Evolutionary conservation across 2,113 vertebrate genomes (phyloP), one percentile per base, ranked within the genome.

Genomic region (Sialia sialis): DNA sequence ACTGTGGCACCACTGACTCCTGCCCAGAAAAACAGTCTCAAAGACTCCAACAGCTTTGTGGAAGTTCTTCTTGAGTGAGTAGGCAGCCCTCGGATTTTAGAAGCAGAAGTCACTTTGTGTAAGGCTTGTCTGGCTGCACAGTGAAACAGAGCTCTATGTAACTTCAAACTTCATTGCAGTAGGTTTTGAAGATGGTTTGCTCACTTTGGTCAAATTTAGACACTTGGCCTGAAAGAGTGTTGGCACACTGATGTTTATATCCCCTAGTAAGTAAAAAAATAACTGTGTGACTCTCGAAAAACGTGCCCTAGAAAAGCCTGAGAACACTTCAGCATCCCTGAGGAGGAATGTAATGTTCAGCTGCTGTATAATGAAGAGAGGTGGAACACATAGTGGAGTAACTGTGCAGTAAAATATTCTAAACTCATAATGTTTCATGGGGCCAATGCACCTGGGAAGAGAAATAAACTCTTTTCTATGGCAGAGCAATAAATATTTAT

Each of bases 401-500:
- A 68, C 72, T 52, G 36, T 63, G 85, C 76, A 90, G 38, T 83
- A 93, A 94, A 85, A 89, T 93, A 87, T 89, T 93, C 21, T 3
- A 84, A 91, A 95, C 78, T 67, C 91, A 70, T 91, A 90, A 94
- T 29, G 30, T 94, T 97, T 91, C 93, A 93, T 85, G 79, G 82
- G 62, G 39, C 75, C 82, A 80, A 34, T 89, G 93, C 93, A 70
- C 89, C 70, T 63, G 72, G 78, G 75, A 94, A 93, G 23, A 77
- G 38, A 93, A 94, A 92, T 80, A 94, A 94, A 94, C 89, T 79
- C 67, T 86, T 91, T 89, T 63, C 85, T 85, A n/a, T 74, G 75
- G 43, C 74, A 93, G 23, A 89, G 43, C 55, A 87, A 92, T 93
- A 95, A 94, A 94, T 95, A 97, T 97, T 96, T 95, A 87, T 93